Evolutionary conservation across 2,888 invertebrate species (phyloP).

Genomic region (Augiades crinisus): DNA sequence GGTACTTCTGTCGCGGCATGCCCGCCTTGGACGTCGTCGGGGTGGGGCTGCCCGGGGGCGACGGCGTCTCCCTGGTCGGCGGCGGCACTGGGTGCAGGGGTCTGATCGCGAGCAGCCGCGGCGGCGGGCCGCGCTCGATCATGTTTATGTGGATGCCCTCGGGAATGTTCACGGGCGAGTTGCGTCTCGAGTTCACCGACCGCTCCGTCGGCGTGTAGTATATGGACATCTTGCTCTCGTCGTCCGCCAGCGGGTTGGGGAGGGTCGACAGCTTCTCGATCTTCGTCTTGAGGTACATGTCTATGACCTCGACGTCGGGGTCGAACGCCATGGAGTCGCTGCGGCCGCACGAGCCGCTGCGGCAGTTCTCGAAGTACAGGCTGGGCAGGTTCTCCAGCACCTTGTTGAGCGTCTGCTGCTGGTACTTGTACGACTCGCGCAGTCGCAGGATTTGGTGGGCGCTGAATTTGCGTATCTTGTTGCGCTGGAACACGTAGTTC

Average conservation of each 20-base stretch:
- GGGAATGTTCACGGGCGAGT: constrained; percentile 59
- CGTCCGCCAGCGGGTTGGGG: constrained; percentile 77
- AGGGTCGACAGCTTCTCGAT: constrained; percentile 82
- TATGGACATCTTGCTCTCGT: constrained; percentile 86
- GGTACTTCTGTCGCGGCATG: constrained; percentile 34
- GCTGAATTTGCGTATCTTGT: constrained; percentile 97
- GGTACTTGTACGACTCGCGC: constrained; percentile 96
- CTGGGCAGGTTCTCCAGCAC: constrained; percentile 95
- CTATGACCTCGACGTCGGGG: constrained; percentile 83
- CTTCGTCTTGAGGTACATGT: constrained; percentile 86
- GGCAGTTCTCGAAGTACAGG: constrained; percentile 95
- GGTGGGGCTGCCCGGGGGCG: constrained; percentile 42
- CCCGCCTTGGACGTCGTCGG: constrained; percentile 45
- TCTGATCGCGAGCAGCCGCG: constrained; percentile 60
- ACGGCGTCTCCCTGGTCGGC: constrained; percentile 37
- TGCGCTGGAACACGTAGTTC: constrained; percentile 97
- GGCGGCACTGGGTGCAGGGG: constrained; percentile 52
- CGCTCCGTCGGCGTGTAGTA: constrained; percentile 92
- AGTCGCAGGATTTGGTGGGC: constrained; percentile 94
- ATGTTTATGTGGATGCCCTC: constrained; percentile 84
- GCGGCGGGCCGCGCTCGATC: constrained; percentile 65
- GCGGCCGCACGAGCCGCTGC: constrained; percentile 89
- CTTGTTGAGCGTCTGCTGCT: constrained; percentile 96
- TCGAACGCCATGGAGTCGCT: constrained; percentile 89
- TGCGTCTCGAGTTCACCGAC: constrained; percentile 75